Evolutionary conservation across 1,140 invertebrate species (phyloP).

Genomic region (Vanessa tameamea): DNA sequence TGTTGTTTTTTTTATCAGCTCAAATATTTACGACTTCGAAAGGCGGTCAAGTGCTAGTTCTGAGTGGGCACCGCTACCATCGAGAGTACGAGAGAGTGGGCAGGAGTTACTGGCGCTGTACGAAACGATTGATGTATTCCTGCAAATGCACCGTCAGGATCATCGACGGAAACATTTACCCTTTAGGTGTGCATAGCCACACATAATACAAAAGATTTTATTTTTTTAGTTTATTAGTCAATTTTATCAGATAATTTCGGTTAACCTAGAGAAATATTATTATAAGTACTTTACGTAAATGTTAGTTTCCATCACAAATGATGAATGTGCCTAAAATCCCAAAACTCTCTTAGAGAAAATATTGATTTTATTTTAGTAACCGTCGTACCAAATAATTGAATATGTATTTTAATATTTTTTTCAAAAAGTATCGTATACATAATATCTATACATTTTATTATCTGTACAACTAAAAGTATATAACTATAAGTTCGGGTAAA

Average conservation of each 20-base stretch:
- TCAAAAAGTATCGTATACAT: too few species aligned
- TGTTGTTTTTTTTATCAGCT: conserved; percentile 40
- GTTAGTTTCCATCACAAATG: too few species aligned
- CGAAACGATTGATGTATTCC: conserved; percentile 45
- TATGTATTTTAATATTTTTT: too few species aligned
- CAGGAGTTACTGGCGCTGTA: conserved; percentile 65
- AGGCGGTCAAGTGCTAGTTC: conserved; percentile 57
- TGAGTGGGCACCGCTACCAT: conserved; percentile 55
- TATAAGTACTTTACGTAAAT: too few species aligned
- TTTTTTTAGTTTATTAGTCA: background rate
- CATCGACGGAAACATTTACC: conserved; percentile 47
- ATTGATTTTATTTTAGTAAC: too few species aligned
- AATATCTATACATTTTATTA: too few species aligned
- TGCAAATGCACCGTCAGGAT: conserved; percentile 60
- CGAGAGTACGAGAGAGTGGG: conserved; percentile 55
- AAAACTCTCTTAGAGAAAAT: too few species aligned
- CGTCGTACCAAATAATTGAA: too few species aligned
- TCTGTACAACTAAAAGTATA: too few species aligned
- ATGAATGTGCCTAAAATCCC: too few species aligned
- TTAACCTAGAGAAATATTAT: too few species aligned
- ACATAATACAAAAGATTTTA: conserved; percentile 1
- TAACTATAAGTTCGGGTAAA: too few species aligned
- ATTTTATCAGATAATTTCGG: background rate
- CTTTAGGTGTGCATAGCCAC: conserved; percentile 53
- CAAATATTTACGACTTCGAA: conserved; percentile 50